A percentile compares a stretch with the other conserved stretches of the same genome.
phyloP scores from a whole-genome alignment of 2,888 invertebrate genomes.

The Drosophila lutescens region DNA sequence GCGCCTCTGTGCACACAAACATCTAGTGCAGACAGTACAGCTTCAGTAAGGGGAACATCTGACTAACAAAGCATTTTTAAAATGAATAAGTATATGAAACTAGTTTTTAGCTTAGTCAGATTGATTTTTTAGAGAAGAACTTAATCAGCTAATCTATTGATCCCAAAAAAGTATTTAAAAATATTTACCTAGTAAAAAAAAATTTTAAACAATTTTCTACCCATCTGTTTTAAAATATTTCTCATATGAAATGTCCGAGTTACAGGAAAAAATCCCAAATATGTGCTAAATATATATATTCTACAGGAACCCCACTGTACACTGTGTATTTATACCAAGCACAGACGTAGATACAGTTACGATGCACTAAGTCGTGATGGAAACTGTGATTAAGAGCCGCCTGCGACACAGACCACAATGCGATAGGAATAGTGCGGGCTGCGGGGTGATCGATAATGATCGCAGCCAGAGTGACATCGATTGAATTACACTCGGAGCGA shows the following conservation, averaged over 20 bases:
- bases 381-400: conserved; percentile 55
- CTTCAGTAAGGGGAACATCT: background rate
- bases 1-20: conserved; percentile 50
- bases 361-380: conserved; percentile 39
- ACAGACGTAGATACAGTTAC: conserved; percentile 43
- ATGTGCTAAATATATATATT: too few relatives aligned
- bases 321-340: conserved; percentile 17
- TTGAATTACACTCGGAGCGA: conserved; percentile 67
- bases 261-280: too few relatives aligned
- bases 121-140: too few relatives aligned
- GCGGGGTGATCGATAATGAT: conserved; percentile 27
- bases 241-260: background rate
- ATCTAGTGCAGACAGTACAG: conserved; percentile 26
- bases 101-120: too few relatives aligned
- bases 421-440: conserved; percentile 4
- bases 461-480: conserved; percentile 56
- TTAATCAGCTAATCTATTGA: too few relatives aligned
- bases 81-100: too few relatives aligned
- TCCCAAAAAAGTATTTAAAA: too few relatives aligned
- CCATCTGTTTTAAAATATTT: background rate
- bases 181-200: too few relatives aligned
- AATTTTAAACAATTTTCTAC: too few relatives aligned
- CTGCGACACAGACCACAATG: conserved; percentile 48
- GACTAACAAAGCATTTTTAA: too few relatives aligned
- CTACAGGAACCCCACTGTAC: conserved; percentile 18